Base-by-base conservation (phyloP, 2,113 vertebrate genomes). In the Pangasianodon hypophthalmus region DNA sequence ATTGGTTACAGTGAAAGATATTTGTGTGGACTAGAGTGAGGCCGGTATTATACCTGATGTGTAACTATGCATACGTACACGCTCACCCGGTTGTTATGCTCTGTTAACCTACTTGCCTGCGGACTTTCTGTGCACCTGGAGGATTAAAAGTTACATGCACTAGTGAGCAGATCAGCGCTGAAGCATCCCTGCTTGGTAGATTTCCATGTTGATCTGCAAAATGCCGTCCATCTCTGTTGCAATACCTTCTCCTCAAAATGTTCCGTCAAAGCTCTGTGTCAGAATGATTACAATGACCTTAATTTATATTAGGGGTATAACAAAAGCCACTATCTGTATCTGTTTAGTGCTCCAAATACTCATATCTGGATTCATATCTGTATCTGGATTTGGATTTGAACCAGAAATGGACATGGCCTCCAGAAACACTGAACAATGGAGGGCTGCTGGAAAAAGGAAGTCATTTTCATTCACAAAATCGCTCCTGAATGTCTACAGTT, bases 131-230 rank as follows among this genome's bases (percentile, higher is more conserved):
- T 29, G 56, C 56, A 84, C 56, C 37, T 46, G 21, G 56, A 44
- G 56, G 56, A 84, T 84, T 62, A 46, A 84, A 84, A 62, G 41
- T 84, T 84, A 16, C 56, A 84, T 29, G 82, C 56, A 46, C 82
- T 84, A 62, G 29, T 44, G 58, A 84, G 37, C 37, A 62, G 82
- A 84, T 84, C 37, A 29, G 37, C 19, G 4, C 37, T 46, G 21
- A 46, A 44, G 82, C 56, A 62, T 44, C 11, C 10, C 56, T 60
- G 82, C 82, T 60, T 26, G 37, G 32, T 60, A 44, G 19, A 44
- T 24, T 84, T 84, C 37, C 56, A 16, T 44, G 37, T 58, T 44
- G 18, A 11, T 58, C n/a, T 82, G 10, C 41, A 75, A 75, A 75
- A 77, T 77, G 7, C 37, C 9, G 32, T 44, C 7, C 21, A 21